Evolutionary conservation across 2,797 vertebrate genomes (phyloP).

Genomic region (Danio kyathit): DNA sequence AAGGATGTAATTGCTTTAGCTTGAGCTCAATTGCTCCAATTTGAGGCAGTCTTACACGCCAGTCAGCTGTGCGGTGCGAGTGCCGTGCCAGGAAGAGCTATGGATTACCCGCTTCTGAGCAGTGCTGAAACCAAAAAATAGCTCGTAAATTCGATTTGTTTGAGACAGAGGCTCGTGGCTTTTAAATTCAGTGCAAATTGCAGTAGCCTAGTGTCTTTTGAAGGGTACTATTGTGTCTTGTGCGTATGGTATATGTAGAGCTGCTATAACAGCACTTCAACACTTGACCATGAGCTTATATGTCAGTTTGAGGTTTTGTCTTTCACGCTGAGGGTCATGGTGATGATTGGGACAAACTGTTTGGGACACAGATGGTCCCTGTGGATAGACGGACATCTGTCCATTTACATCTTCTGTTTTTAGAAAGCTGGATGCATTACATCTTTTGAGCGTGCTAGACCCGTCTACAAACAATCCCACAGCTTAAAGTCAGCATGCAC

Average conservation of each 20-base stretch:
- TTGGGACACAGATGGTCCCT: conserved; percentile 42
- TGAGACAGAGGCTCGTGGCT: conserved; percentile 31
- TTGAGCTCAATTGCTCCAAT: conserved; percentile 49
- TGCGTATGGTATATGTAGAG: conserved; percentile 22
- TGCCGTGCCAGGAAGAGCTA: conserved; percentile 17
- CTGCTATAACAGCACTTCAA: conserved; percentile 11
- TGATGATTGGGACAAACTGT: conserved; percentile 42
- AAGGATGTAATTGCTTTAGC: conserved; percentile 51
- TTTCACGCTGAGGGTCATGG: conserved; percentile 28
- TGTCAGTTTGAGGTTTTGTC: conserved; percentile 43
- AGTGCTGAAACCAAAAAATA: conserved; percentile 26
- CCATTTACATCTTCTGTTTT: conserved; percentile 26
- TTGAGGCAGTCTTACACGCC: conserved; percentile 48
- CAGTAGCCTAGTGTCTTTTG: conserved; percentile 35
- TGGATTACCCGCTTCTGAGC: conserved; percentile 34
- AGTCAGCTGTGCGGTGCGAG: conserved; percentile 45
- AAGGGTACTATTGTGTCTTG: conserved; percentile 38
- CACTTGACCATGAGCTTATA: conserved; percentile 31
- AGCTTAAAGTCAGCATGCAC: conserved; percentile 6
- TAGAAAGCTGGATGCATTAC: conserved; percentile 22
- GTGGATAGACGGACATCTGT: conserved; percentile 29
- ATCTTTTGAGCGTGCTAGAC: not conserved
- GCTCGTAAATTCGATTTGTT: conserved; percentile 39
- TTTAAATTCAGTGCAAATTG: conserved; percentile 35
- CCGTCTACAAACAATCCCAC: not conserved